phyloP scores from a whole-genome alignment of 2,113 vertebrate genomes.

The Connochaetes taurinus region DNA sequence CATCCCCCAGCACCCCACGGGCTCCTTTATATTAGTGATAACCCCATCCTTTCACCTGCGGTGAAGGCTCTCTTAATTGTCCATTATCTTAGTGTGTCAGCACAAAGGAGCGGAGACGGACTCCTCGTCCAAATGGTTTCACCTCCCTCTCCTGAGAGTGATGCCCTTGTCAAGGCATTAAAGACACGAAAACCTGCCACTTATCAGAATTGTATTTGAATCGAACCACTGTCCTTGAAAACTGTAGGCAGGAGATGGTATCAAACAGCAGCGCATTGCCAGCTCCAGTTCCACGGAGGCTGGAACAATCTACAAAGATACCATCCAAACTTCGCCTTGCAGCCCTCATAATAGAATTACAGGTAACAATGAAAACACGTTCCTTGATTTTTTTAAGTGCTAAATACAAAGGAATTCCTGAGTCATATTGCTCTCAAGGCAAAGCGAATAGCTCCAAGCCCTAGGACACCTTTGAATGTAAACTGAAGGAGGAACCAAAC shows the following conservation, averaged over 20 bases:
- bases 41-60: conserved; percentile 73
- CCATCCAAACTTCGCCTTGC: conserved; percentile 10
- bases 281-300: conserved; percentile 64
- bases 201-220: conserved; percentile 83
- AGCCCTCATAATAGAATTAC: background rate
- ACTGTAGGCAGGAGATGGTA: conserved; percentile 79
- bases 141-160: conserved; percentile 83
- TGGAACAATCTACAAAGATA: conserved; percentile 59
- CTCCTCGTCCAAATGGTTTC: conserved; percentile 78
- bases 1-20: conserved; percentile 60
- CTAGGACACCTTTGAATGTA: conserved; percentile 43
- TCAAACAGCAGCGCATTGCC: conserved; percentile 70
- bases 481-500: conserved; percentile 61
- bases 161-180: conserved; percentile 84
- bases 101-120: conserved; percentile 75
- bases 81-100: conserved; percentile 84
- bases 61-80: conserved; percentile 81
- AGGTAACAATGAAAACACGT: conserved; percentile 37
- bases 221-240: conserved; percentile 84
- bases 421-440: conserved; percentile 19
- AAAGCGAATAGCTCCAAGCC: conserved; percentile 58
- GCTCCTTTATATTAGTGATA: conserved; percentile 76
- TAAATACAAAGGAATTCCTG: conserved; percentile 53
- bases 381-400: background rate
- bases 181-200: conserved; percentile 82